Evolutionary conservation across 2,797 vertebrate species (phyloP), one percentile per base, ranked within the genome.

Genomic region (Periophthalmus magnuspinnatus): DNA sequence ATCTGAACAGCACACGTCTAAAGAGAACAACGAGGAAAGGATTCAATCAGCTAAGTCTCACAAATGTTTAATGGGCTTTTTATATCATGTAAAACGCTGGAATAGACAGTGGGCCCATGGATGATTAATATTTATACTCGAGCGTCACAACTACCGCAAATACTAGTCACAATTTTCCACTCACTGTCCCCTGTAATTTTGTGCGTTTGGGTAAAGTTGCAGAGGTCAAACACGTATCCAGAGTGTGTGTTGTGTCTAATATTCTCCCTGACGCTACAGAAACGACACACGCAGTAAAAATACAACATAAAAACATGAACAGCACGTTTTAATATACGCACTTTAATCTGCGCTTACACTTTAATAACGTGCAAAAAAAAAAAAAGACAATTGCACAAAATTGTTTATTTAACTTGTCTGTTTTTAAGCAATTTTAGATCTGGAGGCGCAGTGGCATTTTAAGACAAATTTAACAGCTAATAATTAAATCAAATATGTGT

Each of bases 21-120:
- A 68, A 60, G 75, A 78, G 75, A 77, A 68, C 56, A 66, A 32
- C 45, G 33, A 80, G 79, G 69, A 78, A 79, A 67, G 69, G 68
- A 76, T 85, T 84, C 73, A 81, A 79, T 85, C 71, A 70, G 1
- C 65, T 33, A 67, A 60, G 70, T 71, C 70, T 75, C 68, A 54
- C 41, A 47, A 66, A 80, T 76, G 60, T 78, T 70, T 74, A 70
- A 76, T 83, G 54, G 55, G n/a, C 17, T 65, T 79, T 78, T 72
- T 81, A 65, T 74, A 64, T 83, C 78, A 68, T 76, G 75, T 52
- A 76, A 56, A 66, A 79, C 65, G 63, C 67, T 62, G 58, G 45
- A 47, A 71, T 58, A 60, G 69, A 69, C 70, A 75, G 69, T 59
- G 62, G 67, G 56, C 28, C 60, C 65, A 50, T 54, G 73, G 56